A percentile compares a stretch with the other conserved stretches of the same genome.
These are phyloP conservation scores for Thymelicus acteon DNA, from an alignment of 2,888 invertebrate species.

Conservation along the genomic window DNA sequence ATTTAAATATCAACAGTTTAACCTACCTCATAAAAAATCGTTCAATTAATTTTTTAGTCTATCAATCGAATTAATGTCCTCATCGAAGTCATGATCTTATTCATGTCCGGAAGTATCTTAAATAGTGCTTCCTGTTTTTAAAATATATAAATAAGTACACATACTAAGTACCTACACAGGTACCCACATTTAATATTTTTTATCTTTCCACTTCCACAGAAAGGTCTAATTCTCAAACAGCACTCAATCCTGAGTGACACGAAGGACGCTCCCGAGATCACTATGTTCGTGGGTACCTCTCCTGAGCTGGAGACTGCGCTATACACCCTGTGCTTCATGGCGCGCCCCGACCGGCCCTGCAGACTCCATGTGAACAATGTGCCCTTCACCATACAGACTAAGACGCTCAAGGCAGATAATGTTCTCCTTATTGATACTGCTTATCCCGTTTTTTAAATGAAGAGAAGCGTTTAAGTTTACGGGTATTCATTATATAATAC, in stretches of 20 bases:
- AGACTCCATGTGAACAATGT: constrained; percentile 83
- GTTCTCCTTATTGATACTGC: constrained; percentile 73
- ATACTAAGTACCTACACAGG: no score
- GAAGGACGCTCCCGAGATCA: constrained; percentile 90
- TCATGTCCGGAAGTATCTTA: no score
- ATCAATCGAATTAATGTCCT: no score
- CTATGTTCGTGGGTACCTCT: constrained; percentile 93
- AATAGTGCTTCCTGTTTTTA: no score
- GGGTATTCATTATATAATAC: background rate
- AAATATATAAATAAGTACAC: no score
- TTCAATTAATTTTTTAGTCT: no score
- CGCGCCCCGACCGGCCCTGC: constrained; percentile 90
- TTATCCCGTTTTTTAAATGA: constrained; percentile 55
- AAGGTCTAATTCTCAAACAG: constrained; percentile 90
- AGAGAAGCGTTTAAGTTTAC: background rate
- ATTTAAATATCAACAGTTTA: no score
- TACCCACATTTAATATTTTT: background rate
- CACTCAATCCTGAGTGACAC: constrained; percentile 89
- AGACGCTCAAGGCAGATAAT: constrained; percentile 70
- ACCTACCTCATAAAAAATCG: no score
- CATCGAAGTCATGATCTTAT: no score
- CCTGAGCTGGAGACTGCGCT: constrained; percentile 96
- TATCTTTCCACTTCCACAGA: constrained; percentile 77
- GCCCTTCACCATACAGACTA: constrained; percentile 74
- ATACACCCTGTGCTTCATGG: constrained; percentile 94